Evolutionary conservation across 92 coral and sea anemone genomes (phyloP).

Genomic region (Zoanthus sociatus): DNA sequence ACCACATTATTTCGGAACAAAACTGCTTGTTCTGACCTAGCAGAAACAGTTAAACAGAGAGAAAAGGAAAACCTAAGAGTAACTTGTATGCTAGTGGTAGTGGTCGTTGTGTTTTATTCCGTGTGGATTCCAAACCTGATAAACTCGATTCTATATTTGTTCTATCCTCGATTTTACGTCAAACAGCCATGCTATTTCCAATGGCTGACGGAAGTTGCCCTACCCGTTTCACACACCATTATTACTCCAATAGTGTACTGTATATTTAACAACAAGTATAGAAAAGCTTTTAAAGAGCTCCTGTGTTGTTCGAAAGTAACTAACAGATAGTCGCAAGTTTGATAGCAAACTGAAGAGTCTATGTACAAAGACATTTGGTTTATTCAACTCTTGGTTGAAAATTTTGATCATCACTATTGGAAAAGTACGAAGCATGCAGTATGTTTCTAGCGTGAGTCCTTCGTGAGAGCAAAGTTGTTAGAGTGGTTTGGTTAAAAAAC

Average conservation of each 20-base stretch:
- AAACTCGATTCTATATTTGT: background rate
- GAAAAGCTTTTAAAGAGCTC: constrained; percentile 15
- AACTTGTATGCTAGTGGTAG: constrained; percentile 15
- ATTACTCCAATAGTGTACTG: constrained; percentile 14
- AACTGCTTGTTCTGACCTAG: background rate
- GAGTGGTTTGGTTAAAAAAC: too few species aligned
- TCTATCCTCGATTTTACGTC: background rate
- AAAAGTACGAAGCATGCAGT: too few species aligned
- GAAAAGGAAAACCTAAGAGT: constrained; percentile 22
- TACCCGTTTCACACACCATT: constrained; percentile 6
- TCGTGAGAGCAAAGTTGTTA: too few species aligned
- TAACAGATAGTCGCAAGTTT: too few species aligned
- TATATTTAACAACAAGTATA: constrained; percentile 11
- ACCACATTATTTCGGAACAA: constrained; percentile 1
- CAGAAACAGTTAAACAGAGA: background rate
- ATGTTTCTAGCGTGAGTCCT: too few species aligned
- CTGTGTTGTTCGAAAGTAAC: background rate
- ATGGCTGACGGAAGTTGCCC: background rate
- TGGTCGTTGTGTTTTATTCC: constrained; percentile 6
- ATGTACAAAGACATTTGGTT: too few species aligned
- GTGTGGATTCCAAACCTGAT: constrained; percentile 26
- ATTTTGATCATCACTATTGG: too few species aligned
- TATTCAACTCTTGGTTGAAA: too few species aligned
- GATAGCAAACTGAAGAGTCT: too few species aligned
- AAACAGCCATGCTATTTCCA: constrained; percentile 18